Base-by-base conservation (phyloP, 2,888 invertebrate species). In the Lithodes maja region DNA sequence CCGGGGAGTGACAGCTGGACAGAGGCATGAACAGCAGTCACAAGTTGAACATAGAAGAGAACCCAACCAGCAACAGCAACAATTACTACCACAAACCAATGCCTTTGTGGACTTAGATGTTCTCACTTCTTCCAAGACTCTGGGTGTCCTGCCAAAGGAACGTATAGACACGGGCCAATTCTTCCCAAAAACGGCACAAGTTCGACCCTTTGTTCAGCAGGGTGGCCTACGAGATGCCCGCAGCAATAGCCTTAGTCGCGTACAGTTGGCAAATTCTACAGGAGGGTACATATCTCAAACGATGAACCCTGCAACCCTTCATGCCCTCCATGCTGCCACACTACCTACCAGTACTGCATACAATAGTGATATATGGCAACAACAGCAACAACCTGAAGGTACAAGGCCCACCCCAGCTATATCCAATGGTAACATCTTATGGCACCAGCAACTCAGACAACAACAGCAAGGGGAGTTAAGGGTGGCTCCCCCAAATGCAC, bases 61-160 rank as follows among this genome's bases (percentile, higher is more conserved):
- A 7, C 7, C 52, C 5, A 3, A 15, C 74, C 74, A 74, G 74
- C 15, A 74, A 12, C n/a, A 17, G 12, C 50, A 80, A 55, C 55
- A 55, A 33, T 54, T 54, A 55, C 80, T 17, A 50, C 68, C 74
- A 75, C 12, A 49, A 9, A 68, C 49, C 33, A 80, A 78, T 83
- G 90, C 88, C 69, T 90, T 91, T 78, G 90, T 90, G 15, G 91
- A 91, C 52, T 83, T 91, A 2, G 90, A 86, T 68, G 84, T 90
- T 69, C 78, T 87, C 52, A 80, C 69, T 7, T 91, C 90, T 5
- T 91, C 91, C 2, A 82, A 81, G 54, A 90, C 91, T 55, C 71
- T 91, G 50, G 91, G 91, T 77, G 33, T 91, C 9, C 9, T 79
- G n/a, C 78, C 90, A 2, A 55, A 88, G 33, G 83, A 87, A 17